Conservation (phyloP, 2,113 vertebrate species). For the Podarcis raffonei region DNA sequence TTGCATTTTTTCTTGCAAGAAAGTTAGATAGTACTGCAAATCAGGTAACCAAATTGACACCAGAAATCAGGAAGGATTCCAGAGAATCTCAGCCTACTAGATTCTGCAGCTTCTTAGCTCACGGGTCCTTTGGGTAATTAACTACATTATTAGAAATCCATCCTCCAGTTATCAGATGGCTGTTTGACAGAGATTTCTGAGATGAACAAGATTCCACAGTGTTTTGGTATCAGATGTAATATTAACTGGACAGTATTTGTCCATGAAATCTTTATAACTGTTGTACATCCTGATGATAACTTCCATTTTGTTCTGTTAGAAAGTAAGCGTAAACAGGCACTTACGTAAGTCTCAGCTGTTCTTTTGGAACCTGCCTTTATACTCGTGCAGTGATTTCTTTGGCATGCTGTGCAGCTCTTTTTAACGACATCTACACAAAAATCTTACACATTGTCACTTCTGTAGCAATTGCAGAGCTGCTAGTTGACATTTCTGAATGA, state of each 20-base stretch:
- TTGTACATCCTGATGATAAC: not conserved
- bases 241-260: not conserved
- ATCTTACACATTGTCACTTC: not conserved
- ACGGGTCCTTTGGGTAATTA: not conserved
- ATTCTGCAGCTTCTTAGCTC: not conserved
- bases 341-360: slow-evolving; percentile 15
- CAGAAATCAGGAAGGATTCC: not conserved
- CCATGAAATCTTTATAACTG: not conserved
- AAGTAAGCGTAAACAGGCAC: slow-evolving; percentile 6
- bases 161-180: not conserved
- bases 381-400: not conserved
- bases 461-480: not conserved
- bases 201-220: not conserved
- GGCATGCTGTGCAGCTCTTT: not conserved
- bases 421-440: not conserved
- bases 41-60: not conserved
- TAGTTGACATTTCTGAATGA: not conserved
- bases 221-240: not conserved
- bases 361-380: not conserved
- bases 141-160: not conserved
- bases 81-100: not conserved
- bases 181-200: not conserved
- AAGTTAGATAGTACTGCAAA: not conserved
- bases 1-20: not conserved
- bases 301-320: not conserved